A percentile compares a stretch with the other conserved stretches of the same genome.
Conservation (phyloP, 1,140 invertebrate genomes). For the Coboldia fuscipes region DNA sequence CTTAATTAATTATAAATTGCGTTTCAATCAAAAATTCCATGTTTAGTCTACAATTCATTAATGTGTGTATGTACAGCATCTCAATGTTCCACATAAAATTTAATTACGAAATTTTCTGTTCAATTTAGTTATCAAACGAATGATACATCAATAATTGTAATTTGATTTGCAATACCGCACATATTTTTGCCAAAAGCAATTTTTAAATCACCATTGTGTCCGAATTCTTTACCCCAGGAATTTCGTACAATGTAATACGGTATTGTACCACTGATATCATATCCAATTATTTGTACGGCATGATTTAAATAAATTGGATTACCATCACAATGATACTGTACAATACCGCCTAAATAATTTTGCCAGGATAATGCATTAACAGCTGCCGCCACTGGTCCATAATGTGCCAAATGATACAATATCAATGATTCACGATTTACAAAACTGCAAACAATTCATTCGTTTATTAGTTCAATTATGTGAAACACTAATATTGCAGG, state of each 20-base stretch:
- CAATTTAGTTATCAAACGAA: too few species aligned
- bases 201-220: conserved; percentile 54
- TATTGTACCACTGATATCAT: conserved; percentile 43
- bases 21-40: too few species aligned
- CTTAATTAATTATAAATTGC: too few species aligned
- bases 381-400: conserved; percentile 56
- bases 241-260: conserved; percentile 73
- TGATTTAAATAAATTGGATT: conserved; percentile 46
- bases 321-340: conserved; percentile 57
- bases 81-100: too few species aligned
- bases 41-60: too few species aligned
- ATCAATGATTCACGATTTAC: conserved; percentile 42
- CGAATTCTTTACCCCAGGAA: conserved; percentile 63
- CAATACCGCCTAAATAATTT: conserved; percentile 68
- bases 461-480: conserved; percentile 26
- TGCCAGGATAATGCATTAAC: conserved; percentile 75
- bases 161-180: conserved; percentile 42
- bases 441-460: too few species aligned
- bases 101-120: too few species aligned
- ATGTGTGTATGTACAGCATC: too few species aligned
- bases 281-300: conserved; percentile 70
- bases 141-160: conserved; percentile 21
- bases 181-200: conserved; percentile 56
- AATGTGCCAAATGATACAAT: conserved; percentile 32
- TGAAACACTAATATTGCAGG: conserved; percentile 22